These are phyloP conservation scores for Dallia pectoralis DNA, from an alignment of 2,797 vertebrate species.

Conservation along the genomic window DNA sequence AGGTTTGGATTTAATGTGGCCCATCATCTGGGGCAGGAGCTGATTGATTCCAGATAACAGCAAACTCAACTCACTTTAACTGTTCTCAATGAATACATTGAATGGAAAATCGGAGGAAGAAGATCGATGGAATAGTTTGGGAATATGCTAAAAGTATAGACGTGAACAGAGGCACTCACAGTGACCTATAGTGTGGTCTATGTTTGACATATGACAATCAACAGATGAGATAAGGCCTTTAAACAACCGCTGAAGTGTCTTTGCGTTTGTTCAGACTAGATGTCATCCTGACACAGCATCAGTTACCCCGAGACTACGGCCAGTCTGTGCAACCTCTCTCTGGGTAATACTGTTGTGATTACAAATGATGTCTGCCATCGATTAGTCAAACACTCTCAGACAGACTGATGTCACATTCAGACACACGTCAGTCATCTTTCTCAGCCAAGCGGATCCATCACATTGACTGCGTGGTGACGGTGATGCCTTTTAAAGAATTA, in stretches of 20 bases:
- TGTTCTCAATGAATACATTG: not conserved
- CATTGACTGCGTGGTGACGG: not conserved
- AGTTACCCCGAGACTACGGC: not conserved
- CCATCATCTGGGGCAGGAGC: not conserved
- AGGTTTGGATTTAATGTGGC: constrained; percentile 24
- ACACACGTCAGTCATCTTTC: not conserved
- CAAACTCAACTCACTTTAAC: not conserved
- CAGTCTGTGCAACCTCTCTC: not conserved
- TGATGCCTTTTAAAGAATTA: not conserved
- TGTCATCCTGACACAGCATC: not conserved
- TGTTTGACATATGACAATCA: not conserved
- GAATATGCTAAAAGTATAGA: not conserved
- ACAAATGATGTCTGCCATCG: constrained; percentile 29
- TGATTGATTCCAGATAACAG: constrained; percentile 13
- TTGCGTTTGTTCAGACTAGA: not conserved
- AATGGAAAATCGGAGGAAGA: not conserved
- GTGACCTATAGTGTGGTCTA: not conserved
- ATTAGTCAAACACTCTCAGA: constrained; percentile 30
- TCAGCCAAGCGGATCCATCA: not conserved
- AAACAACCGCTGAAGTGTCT: not conserved
- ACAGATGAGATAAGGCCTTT: not conserved
- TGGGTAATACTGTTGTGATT: constrained; percentile 29
- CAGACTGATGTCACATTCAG: not conserved
- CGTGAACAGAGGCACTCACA: not conserved
- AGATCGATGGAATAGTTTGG: not conserved